These are phyloP conservation scores for Psilopogon haemacephalus DNA, from an alignment of 2,113 vertebrate genomes.

Conservation along the genomic window DNA sequence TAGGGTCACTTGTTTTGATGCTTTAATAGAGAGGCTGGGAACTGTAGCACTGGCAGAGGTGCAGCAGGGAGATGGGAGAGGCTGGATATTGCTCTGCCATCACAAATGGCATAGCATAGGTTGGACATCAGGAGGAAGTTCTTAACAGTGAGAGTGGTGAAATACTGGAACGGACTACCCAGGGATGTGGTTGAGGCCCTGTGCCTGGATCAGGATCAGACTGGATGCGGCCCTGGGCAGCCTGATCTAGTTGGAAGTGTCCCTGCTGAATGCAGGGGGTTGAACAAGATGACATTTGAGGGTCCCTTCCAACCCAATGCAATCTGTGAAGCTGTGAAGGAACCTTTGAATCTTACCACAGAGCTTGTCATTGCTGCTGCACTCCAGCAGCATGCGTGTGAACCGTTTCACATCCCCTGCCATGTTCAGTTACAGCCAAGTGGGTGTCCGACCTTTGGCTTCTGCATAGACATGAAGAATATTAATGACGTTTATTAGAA, in stretches of 20 bases:
- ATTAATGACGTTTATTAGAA: not conserved
- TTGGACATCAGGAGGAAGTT: no score
- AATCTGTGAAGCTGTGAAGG: not conserved
- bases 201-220: no score
- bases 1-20: not conserved
- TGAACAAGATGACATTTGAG: no score
- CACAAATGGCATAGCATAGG: not conserved
- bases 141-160: no score
- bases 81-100: not conserved
- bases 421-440: not conserved
- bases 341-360: constrained; percentile 68
- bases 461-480: constrained; percentile 3
- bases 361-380: constrained; percentile 69
- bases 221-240: no score
- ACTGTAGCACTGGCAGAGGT: not conserved
- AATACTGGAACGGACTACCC: no score
- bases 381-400: constrained; percentile 68
- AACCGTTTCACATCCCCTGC: constrained; percentile 3
- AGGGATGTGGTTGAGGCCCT: no score
- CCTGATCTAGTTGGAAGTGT: no score
- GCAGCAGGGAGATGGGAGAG: not conserved
- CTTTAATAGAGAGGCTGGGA: not conserved
- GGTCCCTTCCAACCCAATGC: no score
- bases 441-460: not conserved
- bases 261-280: no score